phyloP scores from a whole-genome alignment of 1,140 invertebrate genomes.

The Cardiocondyla obscurior region DNA sequence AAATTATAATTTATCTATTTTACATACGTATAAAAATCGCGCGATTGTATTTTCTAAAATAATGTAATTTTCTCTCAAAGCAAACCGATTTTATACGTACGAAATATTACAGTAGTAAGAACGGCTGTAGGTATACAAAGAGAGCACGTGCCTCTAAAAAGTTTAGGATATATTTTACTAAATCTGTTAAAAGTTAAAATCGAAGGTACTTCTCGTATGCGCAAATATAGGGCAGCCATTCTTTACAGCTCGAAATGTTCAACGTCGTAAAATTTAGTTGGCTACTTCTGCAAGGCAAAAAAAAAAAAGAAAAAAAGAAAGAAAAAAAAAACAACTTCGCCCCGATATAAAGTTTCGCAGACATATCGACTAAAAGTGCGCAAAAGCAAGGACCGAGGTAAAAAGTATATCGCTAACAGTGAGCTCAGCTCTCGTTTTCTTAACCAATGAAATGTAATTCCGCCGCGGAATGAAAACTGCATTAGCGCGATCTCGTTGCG shows the following conservation, averaged over 20 bases:
- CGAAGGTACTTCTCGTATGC: not conserved
- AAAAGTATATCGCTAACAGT: not conserved
- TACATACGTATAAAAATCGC: not conserved
- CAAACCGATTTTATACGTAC: not conserved
- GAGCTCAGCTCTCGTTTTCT: slow-evolving; percentile 3
- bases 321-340: too few relatives aligned
- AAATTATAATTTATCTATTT: too few relatives aligned
- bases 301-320: too few relatives aligned
- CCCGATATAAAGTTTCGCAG: slow-evolving; percentile 26
- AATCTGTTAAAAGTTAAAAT: slow-evolving; percentile 15
- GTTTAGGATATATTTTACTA: not conserved
- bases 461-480: slow-evolving; percentile 1
- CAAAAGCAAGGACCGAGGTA: not conserved
- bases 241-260: not conserved
- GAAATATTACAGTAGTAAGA: not conserved
- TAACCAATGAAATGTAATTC: slow-evolving; percentile 10
- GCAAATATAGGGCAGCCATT: not conserved
- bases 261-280: slow-evolving; percentile 14
- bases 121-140: not conserved
- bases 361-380: not conserved
- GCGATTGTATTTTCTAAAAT: not conserved
- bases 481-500: slow-evolving; percentile 36
- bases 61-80: not conserved
- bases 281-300: not conserved
- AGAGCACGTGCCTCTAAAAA: not conserved